Evolutionary conservation across 2,888 invertebrate genomes (phyloP), one percentile per base, ranked within the genome.

Genomic region (Hyalella azteca): DNA sequence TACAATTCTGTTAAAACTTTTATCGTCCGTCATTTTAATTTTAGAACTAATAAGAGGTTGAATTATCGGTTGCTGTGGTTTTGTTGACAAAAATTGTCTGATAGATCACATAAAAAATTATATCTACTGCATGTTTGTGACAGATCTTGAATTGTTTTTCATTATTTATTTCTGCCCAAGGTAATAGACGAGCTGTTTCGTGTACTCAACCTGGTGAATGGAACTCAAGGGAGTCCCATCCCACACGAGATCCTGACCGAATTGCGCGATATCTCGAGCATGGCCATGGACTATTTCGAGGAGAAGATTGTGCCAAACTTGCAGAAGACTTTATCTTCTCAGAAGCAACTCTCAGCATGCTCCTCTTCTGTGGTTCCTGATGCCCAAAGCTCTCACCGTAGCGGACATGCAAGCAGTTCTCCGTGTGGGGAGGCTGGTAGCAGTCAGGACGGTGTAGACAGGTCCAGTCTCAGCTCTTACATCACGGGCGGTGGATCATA

Each of bases 271-370:
- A 94, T 97, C 83, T 96, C 96, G 48, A 95, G 95, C 82, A 95
- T 95, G 95, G 96, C 97, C 0, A 96, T 97, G 90, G 97, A 97
- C 87, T 95, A 97, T 88, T 97, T 97, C 87, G 96, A 97, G 87
- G 96, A 97, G 86, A 93, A 94, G 87, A 94, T 97, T 84, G 89
- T 91, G 77, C 92, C 93, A 13, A 87, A 87, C 41, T 86, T 90
- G n/a, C 89, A 91, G 45, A 73, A 77, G 15, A 40, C 73, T 4
- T n/a, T 77, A 9, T n/a, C 78, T 2, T 73, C 81, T 5, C 59
- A 82, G 7, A 76, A 66, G 49, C 66, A 39, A 4, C 45, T 80
- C n/a, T 41, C 78, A 3, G 13, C 45, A 36, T 66, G 40, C 13
- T 36, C 78, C 19, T 78, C 66, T 5, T 36, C 59, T 26, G 45